A percentile compares a stretch with the other conserved stretches of the same genome.
Evolutionary conservation across 2,797 vertebrate species (phyloP).

Genomic region (Helarctos malayanus): DNA sequence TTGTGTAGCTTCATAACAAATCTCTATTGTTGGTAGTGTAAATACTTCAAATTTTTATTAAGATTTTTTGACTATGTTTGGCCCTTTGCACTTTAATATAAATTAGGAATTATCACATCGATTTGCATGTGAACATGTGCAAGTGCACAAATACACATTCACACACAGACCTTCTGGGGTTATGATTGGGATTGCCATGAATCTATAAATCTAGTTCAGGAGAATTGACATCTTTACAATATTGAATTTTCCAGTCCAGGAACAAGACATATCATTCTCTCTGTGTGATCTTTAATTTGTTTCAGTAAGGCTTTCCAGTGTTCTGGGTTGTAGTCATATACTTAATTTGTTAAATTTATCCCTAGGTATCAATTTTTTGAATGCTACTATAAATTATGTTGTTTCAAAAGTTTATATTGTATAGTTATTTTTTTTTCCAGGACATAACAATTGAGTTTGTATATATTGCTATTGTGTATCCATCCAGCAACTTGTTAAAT

Average conservation of each 20-base stretch:
- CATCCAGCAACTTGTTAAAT: neutral
- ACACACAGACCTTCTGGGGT: neutral
- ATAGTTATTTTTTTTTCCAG: constrained; percentile 1
- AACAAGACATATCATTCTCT: neutral
- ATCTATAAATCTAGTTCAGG: neutral
- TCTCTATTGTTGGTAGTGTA: constrained; percentile 11
- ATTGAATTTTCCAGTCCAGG: neutral
- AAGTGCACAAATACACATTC: neutral
- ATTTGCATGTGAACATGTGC: neutral
- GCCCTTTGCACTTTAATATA: neutral
- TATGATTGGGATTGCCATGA: neutral
- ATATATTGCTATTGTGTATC: neutral
- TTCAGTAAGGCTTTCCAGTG: neutral
- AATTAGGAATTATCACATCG: neutral
- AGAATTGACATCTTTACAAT: neutral
- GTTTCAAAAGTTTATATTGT: neutral
- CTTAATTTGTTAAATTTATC: constrained; percentile 4
- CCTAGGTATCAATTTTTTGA: neutral
- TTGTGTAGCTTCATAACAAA: neutral
- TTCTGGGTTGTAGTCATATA: neutral
- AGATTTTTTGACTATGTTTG: neutral
- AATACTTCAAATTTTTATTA: neutral
- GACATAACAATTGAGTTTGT: neutral
- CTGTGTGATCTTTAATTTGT: neutral
- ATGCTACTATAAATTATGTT: neutral